Evolutionary conservation across 2,888 invertebrate genomes (phyloP).

Genomic region (Odontocolon sp.): DNA sequence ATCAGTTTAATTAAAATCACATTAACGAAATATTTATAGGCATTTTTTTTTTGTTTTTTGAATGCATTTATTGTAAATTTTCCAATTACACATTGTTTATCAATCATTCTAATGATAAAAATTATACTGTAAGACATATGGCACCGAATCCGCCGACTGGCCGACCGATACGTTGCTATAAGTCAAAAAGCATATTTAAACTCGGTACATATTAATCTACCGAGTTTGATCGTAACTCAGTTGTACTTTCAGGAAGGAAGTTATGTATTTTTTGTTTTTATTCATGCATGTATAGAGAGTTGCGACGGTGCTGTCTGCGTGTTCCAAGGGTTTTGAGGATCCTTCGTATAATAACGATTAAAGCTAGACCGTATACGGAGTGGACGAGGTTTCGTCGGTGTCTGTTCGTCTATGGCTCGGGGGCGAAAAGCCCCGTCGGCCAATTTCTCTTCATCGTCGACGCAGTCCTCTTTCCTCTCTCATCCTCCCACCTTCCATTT

Average conservation of each 20-base stretch:
- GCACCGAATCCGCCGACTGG: slow-evolving; percentile 71
- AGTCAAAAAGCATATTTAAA: slow-evolving; percentile 19
- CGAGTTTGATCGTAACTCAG: slow-evolving; percentile 30
- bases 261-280: slow-evolving; percentile 7
- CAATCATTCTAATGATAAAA: neutral
- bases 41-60: no score
- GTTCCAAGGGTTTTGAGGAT: slow-evolving; percentile 1
- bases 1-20: no score
- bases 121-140: slow-evolving; percentile 58
- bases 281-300: slow-evolving; percentile 9
- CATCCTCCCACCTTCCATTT: slow-evolving; percentile 5
- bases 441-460: slow-evolving; percentile 8
- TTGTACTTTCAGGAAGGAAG: neutral
- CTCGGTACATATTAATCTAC: neutral
- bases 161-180: slow-evolving; percentile 70
- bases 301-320: neutral
- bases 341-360: slow-evolving; percentile 7
- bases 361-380: neutral
- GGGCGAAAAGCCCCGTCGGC: neutral
- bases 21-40: no score
- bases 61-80: no score
- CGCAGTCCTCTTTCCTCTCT: neutral
- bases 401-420: neutral
- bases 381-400: slow-evolving; percentile 4
- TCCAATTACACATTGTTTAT: neutral